These are phyloP conservation scores for Marmota flaviventris DNA, from an alignment of 2,113 vertebrate genomes.

Conservation along the genomic window DNA sequence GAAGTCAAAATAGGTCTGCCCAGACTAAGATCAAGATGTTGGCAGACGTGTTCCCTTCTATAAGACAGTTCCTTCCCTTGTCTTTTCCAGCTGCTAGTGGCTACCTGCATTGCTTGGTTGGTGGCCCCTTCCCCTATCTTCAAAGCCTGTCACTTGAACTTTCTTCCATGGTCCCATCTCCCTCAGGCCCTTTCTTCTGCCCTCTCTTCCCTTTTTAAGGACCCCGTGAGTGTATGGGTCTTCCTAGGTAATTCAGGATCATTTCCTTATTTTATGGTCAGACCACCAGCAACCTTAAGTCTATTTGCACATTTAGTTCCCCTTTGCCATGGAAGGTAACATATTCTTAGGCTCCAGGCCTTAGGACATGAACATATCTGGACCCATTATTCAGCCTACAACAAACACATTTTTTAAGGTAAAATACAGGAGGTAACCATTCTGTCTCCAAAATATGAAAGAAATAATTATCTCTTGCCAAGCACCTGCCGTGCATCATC, in stretches of 20 bases:
- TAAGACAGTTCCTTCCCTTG: background rate
- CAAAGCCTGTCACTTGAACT: background rate
- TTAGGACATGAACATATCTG: background rate
- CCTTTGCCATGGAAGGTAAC: background rate
- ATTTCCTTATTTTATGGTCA: background rate
- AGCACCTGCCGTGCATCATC: background rate
- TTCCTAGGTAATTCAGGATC: background rate
- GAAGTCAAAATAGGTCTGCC: background rate
- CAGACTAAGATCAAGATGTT: background rate
- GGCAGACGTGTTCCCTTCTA: background rate
- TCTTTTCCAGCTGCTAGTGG: background rate
- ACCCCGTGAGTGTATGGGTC: background rate
- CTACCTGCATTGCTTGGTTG: background rate
- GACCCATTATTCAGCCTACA: background rate
- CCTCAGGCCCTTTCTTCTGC: background rate
- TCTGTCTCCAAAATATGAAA: slow-evolving; percentile 36
- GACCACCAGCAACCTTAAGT: background rate
- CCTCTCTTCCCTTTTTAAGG: background rate
- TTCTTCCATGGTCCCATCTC: background rate
- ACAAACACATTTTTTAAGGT: background rate
- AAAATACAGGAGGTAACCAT: background rate
- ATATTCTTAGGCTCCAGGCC: background rate
- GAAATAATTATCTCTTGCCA: background rate
- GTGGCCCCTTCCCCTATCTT: background rate
- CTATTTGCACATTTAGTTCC: background rate